Base-by-base conservation (phyloP, 2,113 vertebrate species). In the Haemorhous mexicanus region DNA sequence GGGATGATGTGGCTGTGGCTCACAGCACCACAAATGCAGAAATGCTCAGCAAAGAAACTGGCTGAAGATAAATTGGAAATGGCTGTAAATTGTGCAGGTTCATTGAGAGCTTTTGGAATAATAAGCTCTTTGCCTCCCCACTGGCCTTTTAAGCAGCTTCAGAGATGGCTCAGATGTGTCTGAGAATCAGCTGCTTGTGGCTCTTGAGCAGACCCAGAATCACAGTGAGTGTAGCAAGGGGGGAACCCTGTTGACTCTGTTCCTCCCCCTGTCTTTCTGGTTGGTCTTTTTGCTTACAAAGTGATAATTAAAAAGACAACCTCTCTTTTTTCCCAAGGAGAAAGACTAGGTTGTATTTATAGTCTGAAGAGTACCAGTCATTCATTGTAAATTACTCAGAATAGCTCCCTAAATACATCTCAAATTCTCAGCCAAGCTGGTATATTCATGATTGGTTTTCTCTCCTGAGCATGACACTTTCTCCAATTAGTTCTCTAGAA, bases 341-440 rank as follows among this genome's bases (percentile, higher is more conserved):
- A 77, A 84, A 87, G 37, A 89, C 30, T 93, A 81, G 76, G 72
- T 92, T 78, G 80, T 94, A 78, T 94, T 95, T 95, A 77, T 96
- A 91, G 80, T 94, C 86, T 90, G 76, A 87, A 93, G 80, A 87
- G 77, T 78, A 82, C 76, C 80, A 94, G 91, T 87, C 76, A 68
- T 85, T 97, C 88, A 69, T 70, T 94, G 91, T 90, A 94, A 93
- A 94, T 89, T 96, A 72, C 87, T 85, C 66, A 56, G 84, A 89
- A 79, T 73, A 90, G 70, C 92, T 95, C 87, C 94, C 94, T 94
- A 85, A 95, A 93, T 95, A 81, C 86, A 68, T 89, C 82, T 90
- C 68, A 84, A 27, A 90, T 92, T 95, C 93, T 95, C 80, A 92
- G 69, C 76, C 86, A 89, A 89, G 77, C 83, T 90, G 76, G 69